Evolutionary conservation across 23 tunicate genomes (phyloP).

Genomic region (Halocynthia aurantium): DNA sequence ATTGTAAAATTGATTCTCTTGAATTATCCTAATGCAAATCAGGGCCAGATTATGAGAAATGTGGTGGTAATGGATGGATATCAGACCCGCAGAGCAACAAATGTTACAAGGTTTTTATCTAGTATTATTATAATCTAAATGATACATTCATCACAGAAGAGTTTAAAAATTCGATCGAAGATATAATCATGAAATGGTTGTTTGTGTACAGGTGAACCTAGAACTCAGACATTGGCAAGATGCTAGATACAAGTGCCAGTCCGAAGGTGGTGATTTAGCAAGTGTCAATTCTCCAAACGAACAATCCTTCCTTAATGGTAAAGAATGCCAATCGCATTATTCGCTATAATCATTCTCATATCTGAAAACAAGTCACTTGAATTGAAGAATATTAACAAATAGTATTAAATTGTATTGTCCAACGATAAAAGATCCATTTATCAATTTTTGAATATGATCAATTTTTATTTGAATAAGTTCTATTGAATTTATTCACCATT

Average conservation of each 20-base stretch:
- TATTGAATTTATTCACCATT: too few relatives aligned
- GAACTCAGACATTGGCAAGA: constrained; percentile 53
- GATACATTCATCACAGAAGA: background rate
- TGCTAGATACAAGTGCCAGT: constrained; percentile 57
- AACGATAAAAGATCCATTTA: too few relatives aligned
- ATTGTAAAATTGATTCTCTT: background rate
- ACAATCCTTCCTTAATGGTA: constrained; percentile 26
- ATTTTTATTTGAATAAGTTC: too few relatives aligned
- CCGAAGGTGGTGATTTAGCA: constrained; percentile 62
- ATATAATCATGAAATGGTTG: background rate
- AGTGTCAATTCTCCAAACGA: constrained; percentile 58
- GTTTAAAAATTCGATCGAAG: background rate
- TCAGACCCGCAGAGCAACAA: constrained; percentile 67
- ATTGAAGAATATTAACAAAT: too few relatives aligned
- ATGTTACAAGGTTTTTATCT: constrained; percentile 52
- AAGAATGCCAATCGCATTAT: background rate
- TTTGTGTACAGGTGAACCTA: constrained; percentile 14
- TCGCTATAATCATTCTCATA: too few relatives aligned
- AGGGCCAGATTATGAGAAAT: constrained; percentile 73
- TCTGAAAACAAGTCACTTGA: too few relatives aligned
- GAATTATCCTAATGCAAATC: background rate
- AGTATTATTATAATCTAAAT: background rate
- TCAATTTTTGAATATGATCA: too few relatives aligned
- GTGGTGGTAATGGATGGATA: constrained; percentile 71
- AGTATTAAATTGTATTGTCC: too few relatives aligned